Conservation (phyloP, 2,113 vertebrate species). For the Thalassoma bifasciatum region DNA sequence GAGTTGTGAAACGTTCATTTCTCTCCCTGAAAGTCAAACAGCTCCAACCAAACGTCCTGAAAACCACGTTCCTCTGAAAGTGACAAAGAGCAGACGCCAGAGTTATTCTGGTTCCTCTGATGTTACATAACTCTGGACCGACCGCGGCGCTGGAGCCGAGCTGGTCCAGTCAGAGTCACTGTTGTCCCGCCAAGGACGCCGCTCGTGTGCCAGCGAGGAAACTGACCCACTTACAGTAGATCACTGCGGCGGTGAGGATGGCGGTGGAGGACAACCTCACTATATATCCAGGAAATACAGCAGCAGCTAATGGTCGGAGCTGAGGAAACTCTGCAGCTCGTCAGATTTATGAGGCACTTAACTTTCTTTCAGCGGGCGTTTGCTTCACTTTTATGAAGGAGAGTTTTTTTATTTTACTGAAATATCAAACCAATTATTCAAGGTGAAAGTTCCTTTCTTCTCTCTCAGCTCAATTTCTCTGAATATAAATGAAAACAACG, state of each 20-base stretch:
- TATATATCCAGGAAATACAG: no score
- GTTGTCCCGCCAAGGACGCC: conserved; percentile 67
- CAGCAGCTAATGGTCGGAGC: no score
- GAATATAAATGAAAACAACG: no score
- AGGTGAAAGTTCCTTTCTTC: no score
- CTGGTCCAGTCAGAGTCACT: conserved; percentile 56
- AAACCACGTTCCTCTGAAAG: conserved; percentile 33
- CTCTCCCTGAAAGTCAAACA: conserved; percentile 11
- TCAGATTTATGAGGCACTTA: no score
- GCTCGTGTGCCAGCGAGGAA: conserved; percentile 54
- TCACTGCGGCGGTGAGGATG: conserved; percentile 24
- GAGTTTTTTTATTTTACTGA: no score
- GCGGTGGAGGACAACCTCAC: conserved; percentile 41
- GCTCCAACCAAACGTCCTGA: conserved; percentile 18
- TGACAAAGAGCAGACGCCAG: conserved; percentile 40
- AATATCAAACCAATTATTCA: no score
- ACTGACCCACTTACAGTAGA: conserved; percentile 68
- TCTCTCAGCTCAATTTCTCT: no score
- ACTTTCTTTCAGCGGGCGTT: no score
- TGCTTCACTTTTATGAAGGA: no score
- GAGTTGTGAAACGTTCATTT: not conserved
- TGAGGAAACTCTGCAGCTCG: no score
- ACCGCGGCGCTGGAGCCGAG: conserved; percentile 50
- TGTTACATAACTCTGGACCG: conserved; percentile 44
- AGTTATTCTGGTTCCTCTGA: conserved; percentile 56